phyloP scores from a whole-genome alignment of 2,113 vertebrate genomes.

The Ibidorhyncha struthersii region DNA sequence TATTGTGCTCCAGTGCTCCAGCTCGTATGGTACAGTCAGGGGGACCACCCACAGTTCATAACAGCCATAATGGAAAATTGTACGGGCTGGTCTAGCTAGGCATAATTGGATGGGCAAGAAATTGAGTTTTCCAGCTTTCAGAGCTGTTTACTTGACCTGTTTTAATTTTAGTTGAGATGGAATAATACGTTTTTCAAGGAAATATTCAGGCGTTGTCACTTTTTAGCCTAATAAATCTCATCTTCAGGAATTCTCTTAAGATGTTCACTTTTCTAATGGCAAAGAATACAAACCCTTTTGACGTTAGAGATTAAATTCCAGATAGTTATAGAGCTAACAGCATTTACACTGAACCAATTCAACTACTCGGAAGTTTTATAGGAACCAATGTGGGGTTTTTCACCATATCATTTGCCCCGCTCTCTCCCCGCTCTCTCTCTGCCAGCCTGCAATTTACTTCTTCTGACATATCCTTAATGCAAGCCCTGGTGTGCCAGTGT shows the following conservation, averaged over 20 bases:
- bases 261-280: background rate
- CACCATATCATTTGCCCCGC: background rate
- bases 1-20: constrained; percentile 66
- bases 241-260: background rate
- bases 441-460: background rate
- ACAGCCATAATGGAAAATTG: constrained; percentile 74
- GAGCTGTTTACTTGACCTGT: constrained; percentile 51
- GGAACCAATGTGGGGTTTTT: background rate
- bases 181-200: background rate
- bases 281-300: background rate
- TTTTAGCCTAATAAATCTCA: constrained; percentile 38
- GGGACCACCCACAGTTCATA: constrained; percentile 74
- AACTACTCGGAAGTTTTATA: constrained; percentile 26
- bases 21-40: constrained; percentile 64
- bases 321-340: background rate
- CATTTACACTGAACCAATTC: background rate
- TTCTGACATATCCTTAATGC: constrained; percentile 31
- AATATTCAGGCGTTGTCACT: background rate
- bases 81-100: constrained; percentile 63
- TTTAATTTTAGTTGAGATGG: constrained; percentile 43
- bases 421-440: background rate
- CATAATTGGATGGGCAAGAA: constrained; percentile 73
- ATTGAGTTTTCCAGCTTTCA: constrained; percentile 65
- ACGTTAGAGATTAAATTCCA: background rate
- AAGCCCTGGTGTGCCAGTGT: constrained; percentile 39